Base-by-base conservation (phyloP, 2,113 vertebrate genomes). In the Okapia johnstoni region DNA sequence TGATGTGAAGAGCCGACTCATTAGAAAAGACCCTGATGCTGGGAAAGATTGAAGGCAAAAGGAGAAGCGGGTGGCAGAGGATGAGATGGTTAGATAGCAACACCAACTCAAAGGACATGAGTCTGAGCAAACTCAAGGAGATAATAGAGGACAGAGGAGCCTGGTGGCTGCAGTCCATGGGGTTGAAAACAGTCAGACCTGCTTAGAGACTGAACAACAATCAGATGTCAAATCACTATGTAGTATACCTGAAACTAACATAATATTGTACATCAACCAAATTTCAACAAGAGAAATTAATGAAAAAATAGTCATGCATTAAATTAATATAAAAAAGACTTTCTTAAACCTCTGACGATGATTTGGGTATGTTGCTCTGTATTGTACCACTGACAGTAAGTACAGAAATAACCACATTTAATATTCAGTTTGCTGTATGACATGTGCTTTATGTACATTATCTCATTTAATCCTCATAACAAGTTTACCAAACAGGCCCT, bases 311-410 rank as follows among this genome's bases (percentile, higher is more conserved):
- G 48, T 61, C 26, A 83, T 55, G 26, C 54, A 50, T 96, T 90
- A 94, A 87, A 85, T 88, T 43, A 40, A 73, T 25, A 40, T 84
- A 92, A 96, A 50, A 80, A 90, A 52, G n/a, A n/a, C 8, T 76
- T 90, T 77, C 43, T 83, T 95, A 94, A 88, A 61, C 43, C 58
- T 94, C 50, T 81, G 80, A 84, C 46, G 93, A 96, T 48, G 28
- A 73, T 92, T 92, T 90, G 30, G 4, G n/a, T 86, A 57, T 83
- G 48, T 81, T 83, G 36, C 12, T 90, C 14, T 91, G 7, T 57
- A 36, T n/a, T 77, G 48, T 43, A 55, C 16, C n/a, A 80, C 76
- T 92, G 91, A 89, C 70, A 94, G 17, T 33, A 54, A 85, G 36
- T 43, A 73, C 11, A 46, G 79, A 88, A 80, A 84, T 57, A 97